These are phyloP conservation scores for Ctenicera cuprea DNA, from an alignment of 2,888 invertebrate species.

Conservation along the genomic window DNA sequence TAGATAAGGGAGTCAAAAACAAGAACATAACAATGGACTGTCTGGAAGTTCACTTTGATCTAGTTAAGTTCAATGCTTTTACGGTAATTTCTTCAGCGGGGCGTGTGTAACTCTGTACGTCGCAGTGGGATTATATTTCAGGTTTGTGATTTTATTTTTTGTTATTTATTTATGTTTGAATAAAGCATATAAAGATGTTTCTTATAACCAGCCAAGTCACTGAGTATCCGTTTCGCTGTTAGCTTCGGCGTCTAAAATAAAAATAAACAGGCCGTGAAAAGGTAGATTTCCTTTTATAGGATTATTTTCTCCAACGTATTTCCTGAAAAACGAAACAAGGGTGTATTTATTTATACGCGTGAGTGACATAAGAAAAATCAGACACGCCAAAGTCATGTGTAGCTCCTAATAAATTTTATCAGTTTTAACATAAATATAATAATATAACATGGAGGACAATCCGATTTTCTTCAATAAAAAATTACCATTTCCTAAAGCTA, in stretches of 20 bases:
- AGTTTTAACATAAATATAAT: too few relatives aligned
- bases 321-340: neutral
- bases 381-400: too few relatives aligned
- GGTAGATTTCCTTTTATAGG: slow-evolving; percentile 24
- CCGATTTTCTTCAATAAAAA: too few relatives aligned
- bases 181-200: neutral
- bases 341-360: slow-evolving; percentile 3
- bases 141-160: neutral
- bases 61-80: slow-evolving; percentile 29
- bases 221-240: slow-evolving; percentile 1
- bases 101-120: slow-evolving; percentile 1
- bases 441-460: too few relatives aligned
- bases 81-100: slow-evolving; percentile 18
- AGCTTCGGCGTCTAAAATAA: neutral
- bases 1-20: slow-evolving; percentile 27
- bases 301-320: slow-evolving; percentile 15
- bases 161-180: neutral
- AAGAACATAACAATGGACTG: slow-evolving; percentile 28
- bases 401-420: too few relatives aligned
- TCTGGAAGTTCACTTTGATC: slow-evolving; percentile 29
- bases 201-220: neutral
- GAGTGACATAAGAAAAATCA: too few relatives aligned
- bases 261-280: slow-evolving; percentile 25
- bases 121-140: neutral
- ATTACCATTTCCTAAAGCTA: too few relatives aligned